phyloP scores from a whole-genome alignment of 2,797 vertebrate genomes.

The Syngnathus acus region DNA sequence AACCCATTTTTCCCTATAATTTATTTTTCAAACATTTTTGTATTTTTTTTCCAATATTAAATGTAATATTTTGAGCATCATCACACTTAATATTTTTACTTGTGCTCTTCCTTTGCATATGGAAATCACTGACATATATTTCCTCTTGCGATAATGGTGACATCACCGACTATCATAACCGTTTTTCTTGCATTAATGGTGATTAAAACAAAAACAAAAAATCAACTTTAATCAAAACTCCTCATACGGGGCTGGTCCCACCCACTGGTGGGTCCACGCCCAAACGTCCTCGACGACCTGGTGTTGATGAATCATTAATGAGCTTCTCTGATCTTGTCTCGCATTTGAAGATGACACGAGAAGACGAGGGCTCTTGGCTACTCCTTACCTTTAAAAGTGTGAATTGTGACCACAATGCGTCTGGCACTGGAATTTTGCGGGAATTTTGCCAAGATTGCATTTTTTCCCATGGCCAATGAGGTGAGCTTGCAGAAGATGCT shows the following conservation, averaged over 20 bases:
- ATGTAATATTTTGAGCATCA: background rate
- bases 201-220: background rate
- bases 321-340: constrained; percentile 34
- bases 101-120: too few relatives aligned
- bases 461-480: constrained; percentile 44
- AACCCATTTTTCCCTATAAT: background rate
- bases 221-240: background rate
- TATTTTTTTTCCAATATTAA: background rate
- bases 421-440: constrained; percentile 49
- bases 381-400: constrained; percentile 42
- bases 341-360: constrained; percentile 49
- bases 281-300: constrained; percentile 48
- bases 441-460: constrained; percentile 43
- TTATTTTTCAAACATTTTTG: background rate
- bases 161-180: background rate
- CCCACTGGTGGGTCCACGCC: constrained; percentile 35
- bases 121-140: background rate
- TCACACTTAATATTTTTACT: background rate
- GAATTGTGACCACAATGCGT: constrained; percentile 56
- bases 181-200: background rate
- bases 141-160: background rate
- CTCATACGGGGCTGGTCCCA: constrained; percentile 11
- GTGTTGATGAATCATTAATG: constrained; percentile 66
- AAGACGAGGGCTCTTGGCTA: constrained; percentile 20
- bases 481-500: constrained; percentile 31